Conservation (phyloP, 2,113 vertebrate species). For the Irena cyanogastra region DNA sequence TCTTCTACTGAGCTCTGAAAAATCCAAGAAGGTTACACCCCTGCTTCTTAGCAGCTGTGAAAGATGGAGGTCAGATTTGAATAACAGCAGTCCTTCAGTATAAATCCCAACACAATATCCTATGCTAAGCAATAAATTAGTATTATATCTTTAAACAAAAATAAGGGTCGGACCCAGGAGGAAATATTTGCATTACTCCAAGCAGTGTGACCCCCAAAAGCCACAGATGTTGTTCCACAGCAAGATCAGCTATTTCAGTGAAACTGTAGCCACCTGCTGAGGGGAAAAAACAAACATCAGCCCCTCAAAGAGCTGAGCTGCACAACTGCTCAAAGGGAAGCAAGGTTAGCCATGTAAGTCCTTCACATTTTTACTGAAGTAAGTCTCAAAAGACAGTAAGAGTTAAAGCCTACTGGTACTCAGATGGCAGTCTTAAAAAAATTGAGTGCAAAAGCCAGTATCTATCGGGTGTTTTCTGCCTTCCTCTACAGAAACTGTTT, state of each 20-base stretch:
- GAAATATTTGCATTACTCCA: conserved; percentile 12
- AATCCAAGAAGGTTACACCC: not conserved
- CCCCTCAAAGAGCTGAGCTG: not conserved
- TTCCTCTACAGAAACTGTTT: not conserved
- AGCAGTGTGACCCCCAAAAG: not conserved
- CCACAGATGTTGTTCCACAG: conserved; percentile 41
- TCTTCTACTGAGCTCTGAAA: not conserved
- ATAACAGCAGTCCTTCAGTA: not conserved
- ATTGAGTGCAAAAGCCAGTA: not conserved
- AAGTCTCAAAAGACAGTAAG: not conserved
- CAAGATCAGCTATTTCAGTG: conserved; percentile 25
- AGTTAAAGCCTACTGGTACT: not conserved
- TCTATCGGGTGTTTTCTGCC: not conserved
- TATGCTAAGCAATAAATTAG: not conserved
- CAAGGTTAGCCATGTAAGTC: not conserved
- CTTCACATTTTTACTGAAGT: not conserved
- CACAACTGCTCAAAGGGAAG: not conserved
- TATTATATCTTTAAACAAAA: not conserved
- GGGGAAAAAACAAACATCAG: conserved; percentile 44
- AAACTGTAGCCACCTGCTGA: conserved; percentile 44
- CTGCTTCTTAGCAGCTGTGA: not conserved
- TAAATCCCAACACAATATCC: not conserved
- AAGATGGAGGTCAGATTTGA: not conserved
- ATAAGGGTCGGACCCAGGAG: not conserved
- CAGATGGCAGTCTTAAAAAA: not conserved